Base-by-base conservation (phyloP, 23 tunicate genomes). In the Clavelina lepadiformis region DNA sequence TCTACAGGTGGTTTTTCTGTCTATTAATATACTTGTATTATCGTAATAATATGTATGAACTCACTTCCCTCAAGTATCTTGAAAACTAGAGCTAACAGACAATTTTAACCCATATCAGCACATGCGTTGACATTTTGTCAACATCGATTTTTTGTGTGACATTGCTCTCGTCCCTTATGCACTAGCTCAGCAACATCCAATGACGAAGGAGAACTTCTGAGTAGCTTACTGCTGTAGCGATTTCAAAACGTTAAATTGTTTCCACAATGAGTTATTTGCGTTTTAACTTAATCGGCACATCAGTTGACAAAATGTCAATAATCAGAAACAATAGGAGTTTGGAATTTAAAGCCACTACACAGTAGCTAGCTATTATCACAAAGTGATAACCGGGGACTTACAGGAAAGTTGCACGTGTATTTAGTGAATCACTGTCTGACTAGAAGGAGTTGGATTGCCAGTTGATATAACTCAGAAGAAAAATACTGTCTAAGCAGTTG, bases 71-170 rank as follows among this genome's bases (percentile, higher is more conserved):
- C n/a, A n/a, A n/a, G n/a, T n/a, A n/a, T n/a, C n/a, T n/a, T n/a
- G n/a, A n/a, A n/a, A n/a, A n/a, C n/a, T n/a, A n/a, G n/a, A n/a
- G n/a, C n/a, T n/a, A n/a, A n/a, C n/a, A n/a, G n/a, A n/a, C n/a
- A n/a, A n/a, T n/a, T n/a, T 59, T 59, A 59, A 59, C n/a, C 65
- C 65, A 28, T 59, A 59, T 59, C 65, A 29, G 65, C 65, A 59
- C 65, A 25, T 26, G 36, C 22, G 65, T 26, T 59, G 59, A 59
- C 65, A 59, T 59, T 59, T 59, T 26, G 35, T 28, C 35, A 59
- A 26, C 7, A 11, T 59, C 22, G 7, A 59, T 26, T 29, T 59
- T 26, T 28, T 26, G 19, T 59, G 19, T 27, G 7, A 6, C 18
- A 29, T 27, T 59, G 65, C 36, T 25, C 36, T 29, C 36, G 36